Conservation (phyloP, 2,888 invertebrate genomes). For the Theodoxus fluviatilis region DNA sequence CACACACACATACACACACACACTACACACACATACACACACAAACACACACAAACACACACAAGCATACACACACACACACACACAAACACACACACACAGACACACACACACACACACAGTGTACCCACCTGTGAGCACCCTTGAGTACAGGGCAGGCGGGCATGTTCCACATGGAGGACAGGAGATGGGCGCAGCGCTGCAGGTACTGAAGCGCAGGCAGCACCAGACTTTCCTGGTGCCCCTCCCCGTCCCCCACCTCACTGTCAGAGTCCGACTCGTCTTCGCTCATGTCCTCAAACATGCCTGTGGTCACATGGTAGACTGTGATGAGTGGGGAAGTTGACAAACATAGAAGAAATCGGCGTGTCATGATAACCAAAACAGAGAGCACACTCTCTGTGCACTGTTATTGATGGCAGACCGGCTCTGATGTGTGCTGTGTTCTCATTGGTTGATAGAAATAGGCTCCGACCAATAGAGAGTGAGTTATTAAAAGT, state of each 20-base stretch:
- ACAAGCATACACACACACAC: neutral
- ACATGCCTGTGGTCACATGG: conserved; percentile 47
- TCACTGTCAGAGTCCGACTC: conserved; percentile 54
- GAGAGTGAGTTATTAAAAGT: no score
- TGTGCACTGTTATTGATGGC: no score
- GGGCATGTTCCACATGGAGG: conserved; percentile 93
- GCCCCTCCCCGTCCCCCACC: conserved; percentile 42
- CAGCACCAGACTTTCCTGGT: conserved; percentile 58
- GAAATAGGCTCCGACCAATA: no score
- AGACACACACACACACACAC: neutral
- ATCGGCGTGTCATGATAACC: neutral
- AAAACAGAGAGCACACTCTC: no score
- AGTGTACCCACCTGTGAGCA: conserved; percentile 72
- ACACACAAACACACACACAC: neutral
- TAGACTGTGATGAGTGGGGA: conserved; percentile 29
- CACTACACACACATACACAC: neutral
- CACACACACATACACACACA: neutral
- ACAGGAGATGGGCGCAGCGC: conserved; percentile 84
- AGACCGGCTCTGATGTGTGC: no score
- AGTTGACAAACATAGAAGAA: neutral
- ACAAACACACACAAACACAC: neutral
- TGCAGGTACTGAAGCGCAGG: conserved; percentile 86
- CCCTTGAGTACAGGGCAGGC: conserved; percentile 92
- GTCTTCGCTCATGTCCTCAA: conserved; percentile 54
- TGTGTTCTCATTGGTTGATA: no score